Base-by-base conservation (phyloP, 2,888 invertebrate species). In the Cosmopolites sordidus region DNA sequence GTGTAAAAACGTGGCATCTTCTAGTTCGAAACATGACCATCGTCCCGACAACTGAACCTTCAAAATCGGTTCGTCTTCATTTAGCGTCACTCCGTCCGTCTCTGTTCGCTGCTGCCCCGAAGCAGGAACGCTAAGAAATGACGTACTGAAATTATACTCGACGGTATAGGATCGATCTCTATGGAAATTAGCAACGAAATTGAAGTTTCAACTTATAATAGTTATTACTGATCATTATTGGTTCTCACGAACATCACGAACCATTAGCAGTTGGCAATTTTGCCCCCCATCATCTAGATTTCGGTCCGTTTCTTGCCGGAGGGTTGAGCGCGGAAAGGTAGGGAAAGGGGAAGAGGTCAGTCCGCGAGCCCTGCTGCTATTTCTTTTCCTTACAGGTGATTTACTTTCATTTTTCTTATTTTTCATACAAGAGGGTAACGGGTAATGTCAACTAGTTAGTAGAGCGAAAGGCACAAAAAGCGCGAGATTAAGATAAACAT, bases 91-190 rank as follows among this genome's bases (percentile, higher is more conserved):
- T 33, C 3, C 33, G 12, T 27, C 27, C 9, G 6, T 27, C 27
- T 27, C 14, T 38, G 4, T 3, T 40, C 40, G 16, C 17, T 40
- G 9, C 50, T 22, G 55, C 51, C 51, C 27, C 50, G 4, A 15
- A 51, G 55, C 55, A 43, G 29, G 48, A 51, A 48, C 43, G 48
- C 41, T 42, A 51, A 47, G 48, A 56, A 54, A 48, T 41, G 52
- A 42, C 40, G 56, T 45, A 11, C 27, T 15, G 49, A 57, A 58
- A 59, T 58, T 58, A 61, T 58, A 44, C 49, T 51, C 60, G 60
- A 62, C 61, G 61, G 63, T 61, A 63, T 60, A 59, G 58, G 62
- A 64, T 65, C 64, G 65, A 66, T 65, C 65, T 61, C 60, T 65
- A 62, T 63, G 63, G 62, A 62, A 64, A 64, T 64, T 62, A 64